phyloP scores from a whole-genome alignment of 1,140 invertebrate species.

The Hyles vespertilio region DNA sequence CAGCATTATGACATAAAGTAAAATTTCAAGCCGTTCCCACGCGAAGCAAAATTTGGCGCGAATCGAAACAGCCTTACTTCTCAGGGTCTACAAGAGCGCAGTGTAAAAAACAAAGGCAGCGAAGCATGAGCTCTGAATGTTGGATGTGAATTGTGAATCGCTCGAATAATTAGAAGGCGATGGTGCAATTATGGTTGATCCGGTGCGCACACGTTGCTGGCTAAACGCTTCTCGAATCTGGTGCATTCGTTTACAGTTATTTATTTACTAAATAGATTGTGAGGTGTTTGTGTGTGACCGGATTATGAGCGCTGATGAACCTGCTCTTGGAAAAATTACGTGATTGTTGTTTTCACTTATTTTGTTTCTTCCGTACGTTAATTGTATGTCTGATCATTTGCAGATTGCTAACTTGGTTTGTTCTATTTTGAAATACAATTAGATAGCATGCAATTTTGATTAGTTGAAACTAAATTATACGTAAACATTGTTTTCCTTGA shows the following conservation, averaged over 20 bases:
- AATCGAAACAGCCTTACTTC: conserved; percentile 15
- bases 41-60: conserved; percentile 11
- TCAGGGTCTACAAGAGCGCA: conserved; percentile 14
- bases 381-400: too few relatives aligned
- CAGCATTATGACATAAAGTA: not conserved
- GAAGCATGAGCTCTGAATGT: conserved; percentile 19
- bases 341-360: too few relatives aligned
- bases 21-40: conserved; percentile 19
- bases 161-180: conserved; percentile 28
- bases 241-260: conserved; percentile 9
- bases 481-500: too few relatives aligned
- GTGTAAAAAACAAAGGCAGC: conserved; percentile 27
- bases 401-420: too few relatives aligned
- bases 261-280: not conserved
- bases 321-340: too few relatives aligned
- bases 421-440: too few relatives aligned
- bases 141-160: conserved; percentile 18
- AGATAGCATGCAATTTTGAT: too few relatives aligned
- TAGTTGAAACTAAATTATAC: too few relatives aligned
- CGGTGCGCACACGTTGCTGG: conserved; percentile 13
- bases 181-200: conserved; percentile 34
- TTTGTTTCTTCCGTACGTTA: too few relatives aligned
- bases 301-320: too few relatives aligned
- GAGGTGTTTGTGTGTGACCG: too few relatives aligned
- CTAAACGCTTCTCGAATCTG: conserved; percentile 15